Evolutionary conservation across 2,888 invertebrate genomes (phyloP).

Genomic region (Drosophila bunnanda): DNA sequence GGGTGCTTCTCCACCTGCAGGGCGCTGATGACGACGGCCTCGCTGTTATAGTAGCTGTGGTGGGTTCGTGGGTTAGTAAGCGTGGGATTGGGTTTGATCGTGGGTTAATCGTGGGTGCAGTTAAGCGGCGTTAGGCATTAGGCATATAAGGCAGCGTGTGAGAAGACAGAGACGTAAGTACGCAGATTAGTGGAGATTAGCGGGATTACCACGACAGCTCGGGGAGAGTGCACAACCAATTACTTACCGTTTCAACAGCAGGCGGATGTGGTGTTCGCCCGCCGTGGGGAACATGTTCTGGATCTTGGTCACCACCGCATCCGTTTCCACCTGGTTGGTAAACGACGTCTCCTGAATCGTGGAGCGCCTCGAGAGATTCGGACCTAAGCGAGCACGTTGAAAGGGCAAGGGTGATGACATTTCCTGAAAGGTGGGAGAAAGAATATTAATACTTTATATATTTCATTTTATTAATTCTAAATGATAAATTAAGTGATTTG

Average conservation of each 20-base stretch:
- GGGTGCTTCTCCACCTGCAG: constrained; percentile 97
- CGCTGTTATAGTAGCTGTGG: constrained; percentile 94
- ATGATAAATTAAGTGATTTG: too few relatives aligned
- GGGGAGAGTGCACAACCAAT: neutral
- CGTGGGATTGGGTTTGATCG: constrained; percentile 35
- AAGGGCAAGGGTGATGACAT: constrained; percentile 83
- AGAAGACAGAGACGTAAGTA: constrained; percentile 60
- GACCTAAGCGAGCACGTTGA: constrained; percentile 73
- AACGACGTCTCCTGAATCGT: constrained; percentile 88
- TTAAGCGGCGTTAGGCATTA: constrained; percentile 56
- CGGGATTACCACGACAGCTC: constrained; percentile 8
- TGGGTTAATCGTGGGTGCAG: constrained; percentile 57
- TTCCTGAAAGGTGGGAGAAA: constrained; percentile 73
- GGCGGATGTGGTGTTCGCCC: constrained; percentile 93
- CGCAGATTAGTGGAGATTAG: constrained; percentile 54
- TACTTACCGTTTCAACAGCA: constrained; percentile 94
- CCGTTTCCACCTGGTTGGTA: constrained; percentile 88
- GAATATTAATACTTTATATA: neutral
- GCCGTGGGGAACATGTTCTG: constrained; percentile 96
- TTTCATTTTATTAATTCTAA: too few relatives aligned
- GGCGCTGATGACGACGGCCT: constrained; percentile 96
- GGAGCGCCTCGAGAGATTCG: constrained; percentile 82
- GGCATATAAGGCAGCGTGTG: constrained; percentile 61
- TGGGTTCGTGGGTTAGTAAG: constrained; percentile 47
- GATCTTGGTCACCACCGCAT: constrained; percentile 91